A percentile compares a stretch with the other conserved stretches of the same genome.
phyloP scores from a whole-genome alignment of 2,888 invertebrate genomes.

The Leptarthrus brevirostris region DNA sequence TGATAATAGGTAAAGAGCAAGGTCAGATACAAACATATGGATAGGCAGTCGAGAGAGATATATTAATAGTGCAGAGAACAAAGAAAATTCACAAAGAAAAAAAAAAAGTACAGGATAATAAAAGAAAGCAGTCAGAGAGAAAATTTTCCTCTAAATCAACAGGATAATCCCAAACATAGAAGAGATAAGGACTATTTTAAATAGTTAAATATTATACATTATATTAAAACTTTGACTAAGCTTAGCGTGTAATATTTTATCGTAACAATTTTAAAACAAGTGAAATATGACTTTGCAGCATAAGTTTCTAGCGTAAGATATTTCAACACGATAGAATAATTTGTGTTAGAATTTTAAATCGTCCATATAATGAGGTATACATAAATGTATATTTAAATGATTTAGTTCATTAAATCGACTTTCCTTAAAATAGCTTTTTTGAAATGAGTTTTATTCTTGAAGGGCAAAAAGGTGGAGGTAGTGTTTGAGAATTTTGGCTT shows the following conservation, averaged over 20 bases:
- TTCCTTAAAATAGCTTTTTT: conserved; percentile 29
- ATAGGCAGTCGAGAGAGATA: conserved; percentile 45
- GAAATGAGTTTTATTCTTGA: neutral
- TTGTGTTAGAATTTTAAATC: conserved; percentile 45
- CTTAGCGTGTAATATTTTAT: conserved; percentile 46
- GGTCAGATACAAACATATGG: conserved; percentile 47
- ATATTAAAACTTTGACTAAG: conserved; percentile 39
- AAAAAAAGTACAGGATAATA: conserved; percentile 46
- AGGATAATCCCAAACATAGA: conserved; percentile 44
- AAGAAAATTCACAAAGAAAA: conserved; percentile 45
- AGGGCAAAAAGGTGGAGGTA: neutral
- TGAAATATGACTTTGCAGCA: conserved; percentile 41
- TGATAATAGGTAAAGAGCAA: conserved; percentile 48
- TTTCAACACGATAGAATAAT: conserved; percentile 19
- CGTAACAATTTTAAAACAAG: conserved; percentile 38
- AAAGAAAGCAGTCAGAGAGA: conserved; percentile 43
- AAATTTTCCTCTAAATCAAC: conserved; percentile 38
- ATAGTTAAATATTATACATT: conserved; percentile 34
- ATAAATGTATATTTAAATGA: conserved; percentile 45
- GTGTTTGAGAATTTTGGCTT: neutral
- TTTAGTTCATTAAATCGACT: conserved; percentile 39
- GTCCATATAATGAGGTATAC: conserved; percentile 45
- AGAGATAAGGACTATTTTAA: conserved; percentile 44
- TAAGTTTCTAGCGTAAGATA: conserved; percentile 22
- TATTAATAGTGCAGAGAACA: conserved; percentile 43